Evolutionary conservation across 1,140 invertebrate species (phyloP).

Genomic region (Cydia fagiglandana): DNA sequence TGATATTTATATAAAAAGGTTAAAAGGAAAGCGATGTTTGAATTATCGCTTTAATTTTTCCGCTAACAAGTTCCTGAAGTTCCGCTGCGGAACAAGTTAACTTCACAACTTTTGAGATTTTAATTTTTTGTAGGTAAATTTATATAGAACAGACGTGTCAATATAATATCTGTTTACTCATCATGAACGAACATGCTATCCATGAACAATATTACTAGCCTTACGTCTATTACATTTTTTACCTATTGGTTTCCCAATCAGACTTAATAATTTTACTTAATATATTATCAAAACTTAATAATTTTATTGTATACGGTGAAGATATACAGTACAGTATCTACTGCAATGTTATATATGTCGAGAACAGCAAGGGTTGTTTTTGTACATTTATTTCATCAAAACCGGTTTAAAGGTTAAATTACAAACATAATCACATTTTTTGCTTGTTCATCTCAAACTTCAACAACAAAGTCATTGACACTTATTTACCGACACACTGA

Average conservation of each 20-base stretch:
- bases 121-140: background rate
- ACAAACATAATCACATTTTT: background rate
- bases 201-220: too few relatives aligned
- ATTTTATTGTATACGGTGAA: too few relatives aligned
- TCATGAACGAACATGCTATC: too few relatives aligned
- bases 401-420: background rate
- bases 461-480: conserved; percentile 1
- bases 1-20: background rate
- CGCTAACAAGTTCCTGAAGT: background rate
- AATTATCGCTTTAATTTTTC: background rate
- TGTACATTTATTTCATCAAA: background rate
- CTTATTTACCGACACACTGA: background rate
- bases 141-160: too few relatives aligned
- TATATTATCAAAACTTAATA: too few relatives aligned
- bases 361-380: background rate
- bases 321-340: too few relatives aligned
- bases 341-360: too few relatives aligned
- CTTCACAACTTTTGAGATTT: background rate
- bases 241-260: too few relatives aligned
- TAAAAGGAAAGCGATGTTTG: background rate
- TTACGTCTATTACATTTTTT: too few relatives aligned
- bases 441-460: background rate
- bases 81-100: background rate
- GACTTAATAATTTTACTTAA: too few relatives aligned
- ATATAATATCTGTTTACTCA: too few relatives aligned